Base-by-base conservation (phyloP, 2,888 invertebrate species). In the Neoitamus cyanurus region DNA sequence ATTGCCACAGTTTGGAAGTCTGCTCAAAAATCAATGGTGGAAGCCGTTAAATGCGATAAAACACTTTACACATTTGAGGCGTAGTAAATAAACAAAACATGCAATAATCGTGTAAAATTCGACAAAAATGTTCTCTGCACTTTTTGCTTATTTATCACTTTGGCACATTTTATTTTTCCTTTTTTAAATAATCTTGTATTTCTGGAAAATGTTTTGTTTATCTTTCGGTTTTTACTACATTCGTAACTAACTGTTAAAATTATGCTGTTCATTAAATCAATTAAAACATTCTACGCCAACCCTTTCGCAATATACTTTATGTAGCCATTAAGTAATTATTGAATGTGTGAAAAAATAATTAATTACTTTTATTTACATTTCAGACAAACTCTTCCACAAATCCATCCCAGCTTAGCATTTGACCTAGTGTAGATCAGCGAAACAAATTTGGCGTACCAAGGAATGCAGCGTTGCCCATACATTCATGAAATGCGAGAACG, bases 401-500 rank as follows among this genome's bases (percentile, higher is more conserved):
- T 70, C 70, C n/a, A 70, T 31, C 30, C 34, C 6, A 30, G 5
- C 5, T 42, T n/a, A 31, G 5, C 4, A 70, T 70, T 70, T 58
- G 78, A 78, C 34, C 58, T 48, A 20, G 28, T 42, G 48, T n/a
- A 9, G 78, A 34, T 78, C 78, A 37, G 37, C 28, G n/a, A 48
- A 11, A 69, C 25, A 15, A 28, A 15, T 69, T 82, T 15, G 68
- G 82, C 25, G 37, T 82, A 82, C 36, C 11, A n/a, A 89, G 91
- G 91, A 88, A 91, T 91, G 91, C 91, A 91, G 90, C 91, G 96
- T 92, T 97, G 96, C 93, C 97, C 97, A 90, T 97, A 97, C 93
- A 95, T 97, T 92, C 96, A 96, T 93, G 97, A 97, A 94, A 97
- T 97, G 97, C 96, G 96, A 93, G 96, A 97, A 94, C 95, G 97